Conservation (phyloP, 2,888 invertebrate species). For the Rotaria socialis region DNA sequence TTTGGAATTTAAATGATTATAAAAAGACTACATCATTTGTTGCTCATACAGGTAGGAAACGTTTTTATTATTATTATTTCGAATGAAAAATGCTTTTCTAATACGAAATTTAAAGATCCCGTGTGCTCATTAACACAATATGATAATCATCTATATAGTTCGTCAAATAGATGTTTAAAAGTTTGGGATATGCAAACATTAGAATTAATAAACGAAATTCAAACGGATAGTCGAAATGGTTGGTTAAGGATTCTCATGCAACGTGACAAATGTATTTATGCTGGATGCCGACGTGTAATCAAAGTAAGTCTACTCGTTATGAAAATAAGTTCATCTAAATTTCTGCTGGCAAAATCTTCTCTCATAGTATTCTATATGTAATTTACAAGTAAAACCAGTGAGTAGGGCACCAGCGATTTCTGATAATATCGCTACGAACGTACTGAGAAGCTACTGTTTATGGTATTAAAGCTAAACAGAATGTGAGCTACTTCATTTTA, state of each 20-base stretch:
- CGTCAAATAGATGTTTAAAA: slow-evolving; percentile 22
- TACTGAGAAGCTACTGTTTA: too few species aligned
- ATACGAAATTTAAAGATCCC: background rate
- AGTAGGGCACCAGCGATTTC: too few species aligned
- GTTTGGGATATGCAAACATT: slow-evolving; percentile 30
- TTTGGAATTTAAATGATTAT: slow-evolving; percentile 34
- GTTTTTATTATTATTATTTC: too few species aligned
- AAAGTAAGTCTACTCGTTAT: background rate
- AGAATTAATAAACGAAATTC: background rate
- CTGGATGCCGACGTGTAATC: slow-evolving; percentile 32
- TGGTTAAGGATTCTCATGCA: background rate
- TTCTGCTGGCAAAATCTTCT: too few species aligned
- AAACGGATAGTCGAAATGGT: background rate
- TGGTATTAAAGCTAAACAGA: too few species aligned
- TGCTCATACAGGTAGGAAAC: background rate
- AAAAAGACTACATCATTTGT: background rate
- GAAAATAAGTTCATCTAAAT: too few species aligned
- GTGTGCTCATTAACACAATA: slow-evolving; percentile 8
- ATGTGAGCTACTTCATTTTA: too few species aligned
- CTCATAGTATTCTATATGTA: too few species aligned
- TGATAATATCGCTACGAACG: too few species aligned
- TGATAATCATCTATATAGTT: slow-evolving; percentile 6
- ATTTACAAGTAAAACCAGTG: too few species aligned
- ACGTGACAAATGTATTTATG: slow-evolving; percentile 5
- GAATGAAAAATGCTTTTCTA: too few species aligned